Evolutionary conservation across 2,113 vertebrate species (phyloP).

Genomic region (Pedetes capensis): DNA sequence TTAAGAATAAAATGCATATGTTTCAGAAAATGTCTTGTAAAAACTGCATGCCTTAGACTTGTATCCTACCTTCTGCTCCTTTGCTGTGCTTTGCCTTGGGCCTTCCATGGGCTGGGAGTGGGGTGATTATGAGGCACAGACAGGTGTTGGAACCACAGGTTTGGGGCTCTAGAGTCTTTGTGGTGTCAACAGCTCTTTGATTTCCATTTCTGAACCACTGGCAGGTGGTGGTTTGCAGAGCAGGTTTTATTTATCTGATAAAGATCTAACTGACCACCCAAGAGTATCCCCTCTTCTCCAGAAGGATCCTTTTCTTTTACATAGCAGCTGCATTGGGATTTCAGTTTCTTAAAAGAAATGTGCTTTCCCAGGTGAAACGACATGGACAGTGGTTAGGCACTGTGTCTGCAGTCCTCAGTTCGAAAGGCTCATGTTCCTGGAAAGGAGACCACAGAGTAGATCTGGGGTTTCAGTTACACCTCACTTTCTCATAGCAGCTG

Average conservation of each 20-base stretch:
- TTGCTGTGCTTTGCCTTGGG: neutral
- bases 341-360: neutral
- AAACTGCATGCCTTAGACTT: neutral
- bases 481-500: neutral
- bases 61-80: neutral
- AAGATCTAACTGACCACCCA: neutral
- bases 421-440: neutral
- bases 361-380: neutral
- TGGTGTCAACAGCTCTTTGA: neutral
- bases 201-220: neutral
- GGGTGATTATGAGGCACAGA: neutral
- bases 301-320: conserved; percentile 13
- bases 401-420: neutral
- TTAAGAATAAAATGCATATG: conserved; percentile 1
- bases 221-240: neutral
- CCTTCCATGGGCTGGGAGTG: neutral
- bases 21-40: neutral
- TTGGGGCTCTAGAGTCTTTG: neutral
- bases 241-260: neutral
- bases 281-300: neutral
- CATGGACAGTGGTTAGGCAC: neutral
- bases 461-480: neutral
- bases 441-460: neutral
- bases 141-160: neutral
- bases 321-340: neutral